phyloP scores from a whole-genome alignment of 2,113 vertebrate genomes.

The Labeo rohita region DNA sequence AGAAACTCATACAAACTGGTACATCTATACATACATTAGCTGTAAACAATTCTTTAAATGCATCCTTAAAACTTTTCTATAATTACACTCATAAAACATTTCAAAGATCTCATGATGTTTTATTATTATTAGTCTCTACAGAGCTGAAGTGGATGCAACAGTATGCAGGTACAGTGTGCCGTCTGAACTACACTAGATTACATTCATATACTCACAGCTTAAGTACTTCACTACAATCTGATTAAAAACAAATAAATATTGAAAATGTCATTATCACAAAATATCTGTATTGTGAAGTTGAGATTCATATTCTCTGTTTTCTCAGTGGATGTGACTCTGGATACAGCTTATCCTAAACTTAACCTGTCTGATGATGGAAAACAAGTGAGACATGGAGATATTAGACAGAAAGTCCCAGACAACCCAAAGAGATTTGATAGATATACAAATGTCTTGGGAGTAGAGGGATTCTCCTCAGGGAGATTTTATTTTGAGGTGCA shows the following conservation, averaged over 20 bases:
- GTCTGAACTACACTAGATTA: no score
- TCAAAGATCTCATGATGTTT: no score
- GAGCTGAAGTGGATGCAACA: background rate
- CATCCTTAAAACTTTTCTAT: no score
- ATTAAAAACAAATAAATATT: background rate
- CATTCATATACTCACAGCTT: background rate
- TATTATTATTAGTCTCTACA: no score
- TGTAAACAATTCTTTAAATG: background rate
- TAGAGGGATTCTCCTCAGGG: background rate
- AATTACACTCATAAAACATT: no score
- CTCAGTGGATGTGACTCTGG: conserved; percentile 15
- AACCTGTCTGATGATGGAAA: background rate
- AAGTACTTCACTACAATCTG: no score
- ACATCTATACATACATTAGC: background rate
- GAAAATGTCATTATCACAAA: background rate
- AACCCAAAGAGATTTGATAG: background rate
- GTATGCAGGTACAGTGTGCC: no score
- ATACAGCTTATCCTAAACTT: background rate
- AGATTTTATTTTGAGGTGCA: conserved; percentile 1
- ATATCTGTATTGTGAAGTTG: background rate
- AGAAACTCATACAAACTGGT: background rate
- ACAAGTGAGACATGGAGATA: background rate
- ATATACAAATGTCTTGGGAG: background rate
- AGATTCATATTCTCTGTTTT: conserved; percentile 10
- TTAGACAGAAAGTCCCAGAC: background rate